Evolutionary conservation across 2,888 invertebrate species (phyloP).

Genomic region (Tipula unca): DNA sequence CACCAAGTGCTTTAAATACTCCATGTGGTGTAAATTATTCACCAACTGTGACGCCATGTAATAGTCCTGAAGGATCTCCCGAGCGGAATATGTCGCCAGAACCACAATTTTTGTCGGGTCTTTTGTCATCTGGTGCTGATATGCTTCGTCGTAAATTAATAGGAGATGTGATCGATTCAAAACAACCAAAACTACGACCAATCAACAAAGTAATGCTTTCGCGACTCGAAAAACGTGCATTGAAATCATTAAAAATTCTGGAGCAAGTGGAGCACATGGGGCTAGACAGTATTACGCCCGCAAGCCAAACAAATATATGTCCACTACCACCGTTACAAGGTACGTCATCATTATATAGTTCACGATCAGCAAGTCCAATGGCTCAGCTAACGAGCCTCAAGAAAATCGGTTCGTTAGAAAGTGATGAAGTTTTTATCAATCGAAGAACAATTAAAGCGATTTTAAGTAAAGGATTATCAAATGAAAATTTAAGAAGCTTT

Average conservation of each 20-base stretch:
- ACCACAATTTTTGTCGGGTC: conserved; percentile 45
- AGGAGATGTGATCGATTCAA: conserved; percentile 41
- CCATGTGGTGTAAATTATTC: conserved; percentile 58
- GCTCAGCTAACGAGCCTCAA: conserved; percentile 68
- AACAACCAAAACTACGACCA: conserved; percentile 32
- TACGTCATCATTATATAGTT: conserved; percentile 38
- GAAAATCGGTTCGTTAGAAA: conserved; percentile 38
- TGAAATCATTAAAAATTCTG: conserved; percentile 49
- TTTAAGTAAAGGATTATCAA: conserved; percentile 33
- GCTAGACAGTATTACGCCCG: conserved; percentile 47
- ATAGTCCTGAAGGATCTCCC: conserved; percentile 63
- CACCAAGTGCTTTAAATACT: conserved; percentile 57
- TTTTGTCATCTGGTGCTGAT: conserved; percentile 57
- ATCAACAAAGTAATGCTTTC: conserved; percentile 38
- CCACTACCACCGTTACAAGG: conserved; percentile 41
- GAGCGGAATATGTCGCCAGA: conserved; percentile 43
- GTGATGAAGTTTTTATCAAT: conserved; percentile 43
- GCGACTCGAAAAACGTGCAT: conserved; percentile 39
- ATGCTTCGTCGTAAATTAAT: conserved; percentile 54
- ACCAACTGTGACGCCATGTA: conserved; percentile 81
- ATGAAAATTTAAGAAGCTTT: conserved; percentile 27
- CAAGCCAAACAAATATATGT: background rate
- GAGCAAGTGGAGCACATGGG: conserved; percentile 62
- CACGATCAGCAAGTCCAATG: conserved; percentile 64
- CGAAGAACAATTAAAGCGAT: conserved; percentile 39